A percentile compares a stretch with the other conserved stretches of the same genome.
These are phyloP conservation scores for Cepphus grylle DNA, from an alignment of 2,113 vertebrate genomes.

Conservation along the genomic window DNA sequence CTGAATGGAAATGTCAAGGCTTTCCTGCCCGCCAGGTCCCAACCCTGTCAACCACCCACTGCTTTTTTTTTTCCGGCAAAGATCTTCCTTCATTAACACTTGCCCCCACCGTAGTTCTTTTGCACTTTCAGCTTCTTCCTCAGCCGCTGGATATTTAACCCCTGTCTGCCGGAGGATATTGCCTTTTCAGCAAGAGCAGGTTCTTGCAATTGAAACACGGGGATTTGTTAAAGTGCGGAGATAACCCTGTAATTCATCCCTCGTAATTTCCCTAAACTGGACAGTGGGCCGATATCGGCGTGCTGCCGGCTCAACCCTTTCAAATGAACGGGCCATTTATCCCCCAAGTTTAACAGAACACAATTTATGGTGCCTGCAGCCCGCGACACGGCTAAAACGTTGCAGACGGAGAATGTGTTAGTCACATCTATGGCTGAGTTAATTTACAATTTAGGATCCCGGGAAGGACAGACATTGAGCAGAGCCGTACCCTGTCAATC, in stretches of 20 bases:
- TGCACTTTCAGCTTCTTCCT: background rate
- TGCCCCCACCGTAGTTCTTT: background rate
- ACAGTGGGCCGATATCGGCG: background rate
- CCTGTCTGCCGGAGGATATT: background rate
- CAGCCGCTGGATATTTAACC: background rate
- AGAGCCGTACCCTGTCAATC: constrained; percentile 14
- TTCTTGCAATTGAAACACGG: rapidly evolving
- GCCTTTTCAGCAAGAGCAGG: background rate
- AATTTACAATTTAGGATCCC: background rate
- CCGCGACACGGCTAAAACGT: background rate
- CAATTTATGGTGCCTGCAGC: background rate
- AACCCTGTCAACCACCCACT: background rate
- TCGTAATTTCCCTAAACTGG: background rate
- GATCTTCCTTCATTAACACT: background rate
- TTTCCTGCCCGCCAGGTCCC: background rate
- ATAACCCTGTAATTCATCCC: background rate
- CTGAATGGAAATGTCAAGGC: background rate
- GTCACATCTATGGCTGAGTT: constrained; percentile 4
- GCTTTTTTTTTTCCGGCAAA: background rate
- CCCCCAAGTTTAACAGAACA: background rate
- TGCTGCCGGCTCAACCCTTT: background rate
- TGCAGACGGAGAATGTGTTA: background rate
- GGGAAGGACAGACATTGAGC: background rate
- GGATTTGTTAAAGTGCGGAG: background rate
- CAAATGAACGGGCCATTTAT: background rate